phyloP scores from a whole-genome alignment of 2,113 vertebrate species.

The Stegastes partitus region DNA sequence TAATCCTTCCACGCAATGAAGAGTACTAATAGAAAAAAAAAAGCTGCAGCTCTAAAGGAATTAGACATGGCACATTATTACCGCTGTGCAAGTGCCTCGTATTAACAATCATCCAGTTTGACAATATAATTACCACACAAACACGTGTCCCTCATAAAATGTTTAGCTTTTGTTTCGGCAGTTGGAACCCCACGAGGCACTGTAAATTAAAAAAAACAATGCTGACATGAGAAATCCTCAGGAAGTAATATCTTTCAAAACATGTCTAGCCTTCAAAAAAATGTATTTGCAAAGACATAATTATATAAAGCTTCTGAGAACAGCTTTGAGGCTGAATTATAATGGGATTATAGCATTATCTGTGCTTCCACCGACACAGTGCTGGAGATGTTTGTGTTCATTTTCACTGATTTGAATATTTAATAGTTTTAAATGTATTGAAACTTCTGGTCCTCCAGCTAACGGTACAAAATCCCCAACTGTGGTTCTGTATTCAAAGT shows the following conservation, averaged over 20 bases:
- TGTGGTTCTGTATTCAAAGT: not conserved
- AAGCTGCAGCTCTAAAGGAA: slow-evolving; percentile 51
- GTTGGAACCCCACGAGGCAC: slow-evolving; percentile 44
- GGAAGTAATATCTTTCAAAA: slow-evolving; percentile 42
- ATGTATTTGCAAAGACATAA: slow-evolving; percentile 16
- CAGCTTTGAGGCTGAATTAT: slow-evolving; percentile 38
- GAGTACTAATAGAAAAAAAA: slow-evolving; percentile 38
- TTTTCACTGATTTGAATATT: slow-evolving; percentile 28
- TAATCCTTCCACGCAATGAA: slow-evolving; percentile 33
- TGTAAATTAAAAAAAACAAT: slow-evolving; percentile 32
- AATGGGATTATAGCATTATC: slow-evolving; percentile 42
- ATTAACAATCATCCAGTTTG: slow-evolving; percentile 70
- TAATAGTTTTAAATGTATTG: not conserved
- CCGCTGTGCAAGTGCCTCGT: slow-evolving; percentile 42
- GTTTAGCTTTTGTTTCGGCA: slow-evolving; percentile 48
- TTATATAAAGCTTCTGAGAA: slow-evolving; percentile 7
- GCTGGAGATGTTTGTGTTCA: not conserved
- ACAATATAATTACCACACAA: slow-evolving; percentile 74
- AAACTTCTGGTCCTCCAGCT: not conserved
- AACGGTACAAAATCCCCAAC: not conserved
- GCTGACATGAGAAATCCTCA: slow-evolving; percentile 41
- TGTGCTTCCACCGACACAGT: not conserved
- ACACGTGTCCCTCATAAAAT: slow-evolving; percentile 39
- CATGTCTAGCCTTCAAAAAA: slow-evolving; percentile 41
- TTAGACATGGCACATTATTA: slow-evolving; percentile 60